Base-by-base conservation (phyloP, 2,888 invertebrate genomes). In the Folsomia candida region DNA sequence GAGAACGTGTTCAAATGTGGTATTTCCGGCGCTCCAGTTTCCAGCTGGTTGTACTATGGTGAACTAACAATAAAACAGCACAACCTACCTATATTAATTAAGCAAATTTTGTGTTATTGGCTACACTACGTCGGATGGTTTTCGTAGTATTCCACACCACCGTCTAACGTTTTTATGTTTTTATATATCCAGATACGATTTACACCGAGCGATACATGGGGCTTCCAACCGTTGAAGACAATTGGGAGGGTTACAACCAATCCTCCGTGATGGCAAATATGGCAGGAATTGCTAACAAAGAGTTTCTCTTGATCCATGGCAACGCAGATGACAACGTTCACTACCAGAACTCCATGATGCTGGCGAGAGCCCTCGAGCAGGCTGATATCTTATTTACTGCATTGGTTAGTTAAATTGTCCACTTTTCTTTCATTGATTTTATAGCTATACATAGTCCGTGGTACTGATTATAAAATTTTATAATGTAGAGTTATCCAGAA, bases 201-300 rank as follows among this genome's bases (percentile, higher is more conserved):
- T 98, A 97, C 83, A 97, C 97, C 0, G 98, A 98, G 83, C n/a
- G 97, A 27, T 98, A 94, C 82, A 96, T 98, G 97, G 93, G 93
- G 29, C 84, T 92, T 47, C 94, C 95, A 0, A 87, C 87, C 0
- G 82, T 83, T 0, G 82, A 85, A 18, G 89, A 90, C 76, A 94
- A 97, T 84, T 82, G 86, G 27, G 81, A 83, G 28, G 92, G 91
- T 28, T 97, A 97, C 82, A 84, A 86, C 61, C 86, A 87, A 29
- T 90, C 93, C 0, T 91, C 93, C 73, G 86, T 97, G 2, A 70
- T 67, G 58, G 64, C 62, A 70, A 88, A n/a, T n/a, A n/a, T n/a
- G n/a, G n/a, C n/a, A n/a, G n/a, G n/a, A n/a, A n/a, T n/a, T 29
- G n/a, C n/a, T n/a, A n/a, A n/a, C n/a, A n/a, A n/a, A n/a, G n/a